A percentile compares a stretch with the other conserved stretches of the same genome.
Conservation (phyloP, 2,113 vertebrate species). For the Peromyscus polionotus region DNA sequence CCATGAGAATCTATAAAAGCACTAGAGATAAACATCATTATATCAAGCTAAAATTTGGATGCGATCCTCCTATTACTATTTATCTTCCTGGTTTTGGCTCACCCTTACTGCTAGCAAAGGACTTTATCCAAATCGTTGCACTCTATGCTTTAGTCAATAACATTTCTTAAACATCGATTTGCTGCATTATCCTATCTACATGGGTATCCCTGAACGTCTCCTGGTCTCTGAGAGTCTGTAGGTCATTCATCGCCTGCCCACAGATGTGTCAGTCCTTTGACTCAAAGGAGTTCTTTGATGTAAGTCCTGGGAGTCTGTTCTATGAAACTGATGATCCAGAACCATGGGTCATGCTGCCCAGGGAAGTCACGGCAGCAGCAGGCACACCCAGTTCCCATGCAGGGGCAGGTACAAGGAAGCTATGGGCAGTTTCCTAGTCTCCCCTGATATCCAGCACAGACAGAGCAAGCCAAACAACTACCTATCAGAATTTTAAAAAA, state of each 20-base stretch:
- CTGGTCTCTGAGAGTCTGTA: neutral
- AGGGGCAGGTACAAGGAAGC: neutral
- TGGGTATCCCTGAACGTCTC: constrained; percentile 8
- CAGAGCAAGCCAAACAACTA: neutral
- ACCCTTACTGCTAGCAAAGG: neutral
- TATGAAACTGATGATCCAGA: constrained; percentile 43
- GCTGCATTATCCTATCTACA: neutral
- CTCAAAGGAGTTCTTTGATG: neutral
- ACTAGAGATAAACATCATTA: neutral
- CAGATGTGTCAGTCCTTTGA: neutral
- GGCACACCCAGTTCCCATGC: neutral
- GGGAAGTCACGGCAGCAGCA: neutral
- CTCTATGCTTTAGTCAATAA: neutral
- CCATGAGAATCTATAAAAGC: neutral
- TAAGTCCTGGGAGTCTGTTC: neutral
- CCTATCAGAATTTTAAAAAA: neutral
- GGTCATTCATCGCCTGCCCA: neutral
- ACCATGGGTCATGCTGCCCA: constrained; percentile 17
- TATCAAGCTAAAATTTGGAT: neutral
- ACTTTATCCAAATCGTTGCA: neutral
- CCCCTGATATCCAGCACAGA: neutral
- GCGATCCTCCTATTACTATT: neutral
- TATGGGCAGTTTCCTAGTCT: neutral
- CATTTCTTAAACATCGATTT: constrained; percentile 19
- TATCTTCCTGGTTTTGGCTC: neutral